Evolutionary conservation across 2,113 vertebrate species (phyloP).

Genomic region (Aix galericulata): DNA sequence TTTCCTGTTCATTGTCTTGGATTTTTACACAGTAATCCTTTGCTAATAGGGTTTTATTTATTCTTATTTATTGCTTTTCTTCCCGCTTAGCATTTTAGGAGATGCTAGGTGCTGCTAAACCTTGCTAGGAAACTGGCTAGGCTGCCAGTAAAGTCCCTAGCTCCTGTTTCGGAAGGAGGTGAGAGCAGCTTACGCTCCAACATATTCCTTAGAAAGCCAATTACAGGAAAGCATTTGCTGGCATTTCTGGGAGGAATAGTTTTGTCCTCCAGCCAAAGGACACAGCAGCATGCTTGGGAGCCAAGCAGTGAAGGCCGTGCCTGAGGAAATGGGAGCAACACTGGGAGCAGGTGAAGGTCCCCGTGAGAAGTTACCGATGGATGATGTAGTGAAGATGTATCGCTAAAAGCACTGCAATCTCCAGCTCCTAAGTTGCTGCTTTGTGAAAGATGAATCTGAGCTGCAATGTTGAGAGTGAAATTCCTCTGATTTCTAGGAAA

Average conservation of each 20-base stretch:
- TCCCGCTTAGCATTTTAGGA: neutral
- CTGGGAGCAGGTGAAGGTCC: neutral
- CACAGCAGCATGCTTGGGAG: accelerated
- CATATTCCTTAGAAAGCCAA: neutral
- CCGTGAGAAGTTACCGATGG: accelerated
- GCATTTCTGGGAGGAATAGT: neutral
- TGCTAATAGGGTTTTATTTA: conserved; percentile 11
- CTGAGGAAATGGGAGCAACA: neutral
- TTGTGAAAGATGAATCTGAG: accelerated
- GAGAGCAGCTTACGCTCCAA: neutral
- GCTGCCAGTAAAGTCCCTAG: neutral
- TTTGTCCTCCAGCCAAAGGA: neutral
- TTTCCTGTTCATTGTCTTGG: conserved; percentile 26
- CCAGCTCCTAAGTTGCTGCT: neutral
- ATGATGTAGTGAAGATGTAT: accelerated
- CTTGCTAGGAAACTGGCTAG: neutral
- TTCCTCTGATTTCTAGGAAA: neutral
- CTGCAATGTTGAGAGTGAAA: neutral
- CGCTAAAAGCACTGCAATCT: neutral
- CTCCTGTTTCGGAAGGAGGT: neutral
- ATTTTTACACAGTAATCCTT: conserved; percentile 63
- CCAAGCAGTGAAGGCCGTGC: neutral
- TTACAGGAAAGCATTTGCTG: neutral
- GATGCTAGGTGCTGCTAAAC: neutral
- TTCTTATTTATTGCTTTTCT: conserved; percentile 35